A percentile compares a stretch with the other conserved stretches of the same genome.
phyloP scores from a whole-genome alignment of 2,113 vertebrate species.

The Catharus fuscescens region DNA sequence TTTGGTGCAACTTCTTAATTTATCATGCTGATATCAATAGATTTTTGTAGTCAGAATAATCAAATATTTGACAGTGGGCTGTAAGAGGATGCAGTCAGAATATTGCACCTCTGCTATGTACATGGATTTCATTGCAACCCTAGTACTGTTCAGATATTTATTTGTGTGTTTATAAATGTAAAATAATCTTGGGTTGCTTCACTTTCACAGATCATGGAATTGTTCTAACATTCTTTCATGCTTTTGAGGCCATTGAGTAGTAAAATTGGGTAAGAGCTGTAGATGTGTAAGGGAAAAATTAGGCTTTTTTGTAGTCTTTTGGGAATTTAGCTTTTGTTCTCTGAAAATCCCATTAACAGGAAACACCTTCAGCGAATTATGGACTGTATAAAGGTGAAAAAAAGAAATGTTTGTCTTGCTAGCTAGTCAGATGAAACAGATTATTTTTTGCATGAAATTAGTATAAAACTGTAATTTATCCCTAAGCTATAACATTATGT shows the following conservation, averaged over 20 bases:
- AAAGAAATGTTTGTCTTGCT: neutral
- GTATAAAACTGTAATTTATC: neutral
- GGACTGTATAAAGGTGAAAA: neutral
- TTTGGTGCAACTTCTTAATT: neutral
- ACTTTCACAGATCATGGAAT: neutral
- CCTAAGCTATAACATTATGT: neutral
- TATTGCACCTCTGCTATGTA: neutral
- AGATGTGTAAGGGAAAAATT: neutral
- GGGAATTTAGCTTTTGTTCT: neutral
- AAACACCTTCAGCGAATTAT: neutral
- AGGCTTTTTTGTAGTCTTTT: neutral
- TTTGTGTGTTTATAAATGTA: neutral
- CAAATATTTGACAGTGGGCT: neutral
- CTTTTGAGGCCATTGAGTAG: neutral
- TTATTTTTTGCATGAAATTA: neutral
- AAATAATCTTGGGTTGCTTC: neutral
- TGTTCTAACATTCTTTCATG: neutral
- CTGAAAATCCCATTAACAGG: neutral
- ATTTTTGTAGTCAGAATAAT: neutral
- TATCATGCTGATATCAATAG: neutral
- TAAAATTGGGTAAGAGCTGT: neutral
- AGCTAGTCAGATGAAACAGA: neutral
- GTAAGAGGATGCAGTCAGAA: neutral
- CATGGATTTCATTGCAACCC: neutral
- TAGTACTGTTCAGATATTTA: neutral